Base-by-base conservation (phyloP, 2,113 vertebrate species). In the Stictonetta naevosa region DNA sequence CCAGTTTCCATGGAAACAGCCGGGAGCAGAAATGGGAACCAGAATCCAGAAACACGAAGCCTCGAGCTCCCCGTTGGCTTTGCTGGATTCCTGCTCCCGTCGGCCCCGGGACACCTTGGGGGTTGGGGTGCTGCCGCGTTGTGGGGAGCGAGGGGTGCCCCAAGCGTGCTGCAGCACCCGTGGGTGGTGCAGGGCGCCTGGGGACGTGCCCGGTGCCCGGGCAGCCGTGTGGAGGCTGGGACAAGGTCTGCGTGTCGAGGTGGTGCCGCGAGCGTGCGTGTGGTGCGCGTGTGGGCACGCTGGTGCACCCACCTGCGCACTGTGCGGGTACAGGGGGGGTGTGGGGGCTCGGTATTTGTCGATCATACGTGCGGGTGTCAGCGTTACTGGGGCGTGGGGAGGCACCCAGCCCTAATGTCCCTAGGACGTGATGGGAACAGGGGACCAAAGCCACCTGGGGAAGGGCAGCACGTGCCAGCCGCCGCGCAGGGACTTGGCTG, bases 1-100 rank as follows among this genome's bases (percentile, higher is more conserved):
- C 97, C 96, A 96, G 97, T 97, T 97, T 97, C 97, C 96, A 97
- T 97, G 97, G 97, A 97, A 97, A 97, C 96, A 96, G 96, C 97
- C 96, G 62, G 96, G 96, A 97, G 96, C 96, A 97, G 96, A 96
- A 97, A 96, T 25, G 95, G 97, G 97, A 97, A 97, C 96, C 92
- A 95, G 96, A 97, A 97, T 97, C 97, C 96, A 96, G 97, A 95
- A 97, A 95, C 11, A 93, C 90, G 67, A 92, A 97, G 95, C 96
- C 95, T 96, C 44, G 56, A 93, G 97, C 96, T 95, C 59, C 91
- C 95, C 29, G 4, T 96, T 97, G 4, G 96, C 96, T 85, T 97
- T 92, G 34, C 94, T 97, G 95, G 97, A 95, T 97, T 97, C 91
- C 85, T 10, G 93, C 72, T 96, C 75, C 91, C 83, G 1, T 0